Percentiles rank a stretch among this genome's conserved stretches.
These are phyloP conservation scores for Leuciscus idus DNA, from an alignment of 2,113 vertebrate genomes.

Conservation along the genomic window DNA sequence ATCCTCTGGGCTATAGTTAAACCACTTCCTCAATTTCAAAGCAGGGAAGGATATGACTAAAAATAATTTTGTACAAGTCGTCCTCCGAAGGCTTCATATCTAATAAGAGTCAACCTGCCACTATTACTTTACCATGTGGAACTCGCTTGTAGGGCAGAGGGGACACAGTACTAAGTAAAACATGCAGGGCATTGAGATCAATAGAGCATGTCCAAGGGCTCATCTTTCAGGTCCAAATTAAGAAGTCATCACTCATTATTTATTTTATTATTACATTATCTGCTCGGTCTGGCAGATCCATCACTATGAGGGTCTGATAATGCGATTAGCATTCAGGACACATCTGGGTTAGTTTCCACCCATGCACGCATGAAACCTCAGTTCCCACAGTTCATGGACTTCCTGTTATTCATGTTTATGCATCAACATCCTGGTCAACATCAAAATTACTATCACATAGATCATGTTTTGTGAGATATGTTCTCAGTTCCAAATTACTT, in stretches of 20 bases:
- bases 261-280: constrained; percentile 56
- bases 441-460: neutral
- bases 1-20: constrained; percentile 11
- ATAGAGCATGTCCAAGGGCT: constrained; percentile 47
- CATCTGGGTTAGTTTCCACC: neutral
- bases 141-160: constrained; percentile 43
- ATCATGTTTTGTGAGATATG: neutral
- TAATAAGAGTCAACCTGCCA: constrained; percentile 53
- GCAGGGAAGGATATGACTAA: constrained; percentile 57
- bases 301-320: constrained; percentile 49
- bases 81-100: constrained; percentile 59
- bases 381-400: neutral
- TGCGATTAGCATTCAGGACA: constrained; percentile 50
- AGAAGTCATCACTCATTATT: constrained; percentile 53
- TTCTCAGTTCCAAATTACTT: constrained; percentile 30
- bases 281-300: constrained; percentile 39
- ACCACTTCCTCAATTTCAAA: constrained; percentile 44
- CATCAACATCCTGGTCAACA: constrained; percentile 12
- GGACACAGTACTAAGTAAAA: constrained; percentile 55
- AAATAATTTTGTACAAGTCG: constrained; percentile 61
- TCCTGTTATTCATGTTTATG: neutral
- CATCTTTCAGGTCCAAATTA: constrained; percentile 53
- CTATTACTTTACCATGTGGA: constrained; percentile 27
- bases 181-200: constrained; percentile 56
- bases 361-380: neutral